Conservation (phyloP, 2,113 vertebrate species). For the Strix uralensis region DNA sequence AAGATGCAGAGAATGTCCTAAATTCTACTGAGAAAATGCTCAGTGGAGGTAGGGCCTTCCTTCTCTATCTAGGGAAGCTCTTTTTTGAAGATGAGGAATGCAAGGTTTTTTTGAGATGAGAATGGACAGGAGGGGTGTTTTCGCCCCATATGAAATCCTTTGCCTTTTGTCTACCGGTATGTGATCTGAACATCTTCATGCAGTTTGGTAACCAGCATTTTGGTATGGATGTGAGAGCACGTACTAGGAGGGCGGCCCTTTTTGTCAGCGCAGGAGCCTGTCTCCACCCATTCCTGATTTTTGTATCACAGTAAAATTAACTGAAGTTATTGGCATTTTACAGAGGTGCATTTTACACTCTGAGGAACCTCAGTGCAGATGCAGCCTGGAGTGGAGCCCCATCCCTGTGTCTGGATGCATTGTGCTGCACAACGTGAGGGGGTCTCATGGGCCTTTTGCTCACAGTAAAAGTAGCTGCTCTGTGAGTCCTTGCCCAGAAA, state of each 20-base stretch:
- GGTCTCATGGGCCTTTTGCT: background rate
- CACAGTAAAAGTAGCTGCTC: background rate
- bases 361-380: background rate
- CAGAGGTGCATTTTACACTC: background rate
- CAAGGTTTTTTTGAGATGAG: background rate
- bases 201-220: background rate
- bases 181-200: background rate
- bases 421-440: rapidly evolving
- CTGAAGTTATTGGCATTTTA: background rate
- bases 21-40: background rate
- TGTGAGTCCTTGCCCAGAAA: background rate
- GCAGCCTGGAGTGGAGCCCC: background rate
- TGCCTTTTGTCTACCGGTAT: background rate
- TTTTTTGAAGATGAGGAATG: background rate
- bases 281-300: background rate
- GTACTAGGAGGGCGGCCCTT: background rate
- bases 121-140: background rate
- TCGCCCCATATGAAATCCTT: background rate
- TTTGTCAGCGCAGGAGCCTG: background rate
- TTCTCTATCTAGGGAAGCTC: background rate
- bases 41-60: background rate
- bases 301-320: background rate
- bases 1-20: background rate
- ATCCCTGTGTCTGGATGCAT: background rate
- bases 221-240: background rate